Evolutionary conservation across 2,797 vertebrate genomes (phyloP).

Genomic region (Pipistrellus pygmaeus): DNA sequence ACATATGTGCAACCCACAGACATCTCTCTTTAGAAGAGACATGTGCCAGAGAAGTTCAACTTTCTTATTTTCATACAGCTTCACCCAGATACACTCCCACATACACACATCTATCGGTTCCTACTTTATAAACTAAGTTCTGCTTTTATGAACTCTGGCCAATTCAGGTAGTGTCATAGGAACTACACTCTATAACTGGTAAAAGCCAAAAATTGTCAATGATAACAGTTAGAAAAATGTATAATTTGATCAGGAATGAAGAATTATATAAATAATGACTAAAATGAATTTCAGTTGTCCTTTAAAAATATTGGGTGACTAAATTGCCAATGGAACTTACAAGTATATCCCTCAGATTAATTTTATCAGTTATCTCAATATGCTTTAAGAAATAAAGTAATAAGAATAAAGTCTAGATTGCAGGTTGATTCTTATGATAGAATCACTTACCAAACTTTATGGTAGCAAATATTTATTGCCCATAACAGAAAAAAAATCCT

Average conservation of each 20-base stretch:
- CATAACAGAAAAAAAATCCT: neutral
- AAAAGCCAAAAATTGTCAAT: neutral
- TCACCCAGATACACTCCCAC: neutral
- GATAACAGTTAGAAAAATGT: neutral
- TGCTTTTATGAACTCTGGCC: neutral
- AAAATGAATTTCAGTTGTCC: slow-evolving; percentile 2
- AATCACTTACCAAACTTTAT: neutral
- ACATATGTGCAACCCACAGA: slow-evolving; percentile 62
- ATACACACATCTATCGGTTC: neutral
- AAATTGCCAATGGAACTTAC: neutral
- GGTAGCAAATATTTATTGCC: neutral
- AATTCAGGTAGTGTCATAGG: neutral
- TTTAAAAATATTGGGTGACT: neutral
- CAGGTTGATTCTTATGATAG: neutral
- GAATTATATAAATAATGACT: neutral
- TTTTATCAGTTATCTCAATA: neutral
- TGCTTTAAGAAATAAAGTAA: slow-evolving; percentile 38
- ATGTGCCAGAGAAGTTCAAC: neutral
- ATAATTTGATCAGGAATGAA: slow-evolving; percentile 26
- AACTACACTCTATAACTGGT: neutral
- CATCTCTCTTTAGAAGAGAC: slow-evolving; percentile 16
- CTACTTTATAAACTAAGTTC: neutral
- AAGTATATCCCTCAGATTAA: neutral
- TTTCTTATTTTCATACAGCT: neutral
- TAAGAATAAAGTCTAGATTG: neutral